Evolutionary conservation across 2,113 vertebrate genomes (phyloP).

Genomic region (Nibea coibor): DNA sequence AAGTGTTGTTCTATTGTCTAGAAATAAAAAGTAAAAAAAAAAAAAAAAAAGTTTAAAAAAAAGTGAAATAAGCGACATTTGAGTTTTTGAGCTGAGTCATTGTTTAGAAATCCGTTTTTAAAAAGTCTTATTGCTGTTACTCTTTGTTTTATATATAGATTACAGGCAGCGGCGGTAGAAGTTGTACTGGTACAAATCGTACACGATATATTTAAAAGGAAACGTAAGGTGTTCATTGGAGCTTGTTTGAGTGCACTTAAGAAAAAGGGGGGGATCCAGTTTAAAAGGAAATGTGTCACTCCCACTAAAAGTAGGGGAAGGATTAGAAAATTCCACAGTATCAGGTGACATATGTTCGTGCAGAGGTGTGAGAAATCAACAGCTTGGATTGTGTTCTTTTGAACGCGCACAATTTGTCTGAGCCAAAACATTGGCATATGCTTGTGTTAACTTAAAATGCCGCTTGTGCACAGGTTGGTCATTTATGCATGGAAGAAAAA

Average conservation of each 20-base stretch:
- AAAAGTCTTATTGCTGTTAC: too few species aligned
- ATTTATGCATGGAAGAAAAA: not conserved
- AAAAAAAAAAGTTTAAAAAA: too few species aligned
- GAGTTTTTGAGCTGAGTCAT: not conserved
- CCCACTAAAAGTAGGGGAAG: conserved; percentile 69
- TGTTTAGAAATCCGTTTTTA: conserved; percentile 6
- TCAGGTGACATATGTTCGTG: conserved; percentile 84
- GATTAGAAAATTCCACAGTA: conserved; percentile 84
- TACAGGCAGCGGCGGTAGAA: not conserved
- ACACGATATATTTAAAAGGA: conserved; percentile 34
- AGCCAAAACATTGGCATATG: conserved; percentile 12
- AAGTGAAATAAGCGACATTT: conserved; percentile 4
- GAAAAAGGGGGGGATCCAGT: conserved; percentile 68
- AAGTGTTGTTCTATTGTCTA: conserved; percentile 41
- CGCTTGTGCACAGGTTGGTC: not conserved
- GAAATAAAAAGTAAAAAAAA: conserved; percentile 13
- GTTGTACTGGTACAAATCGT: conserved; percentile 14
- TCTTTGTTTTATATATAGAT: not conserved
- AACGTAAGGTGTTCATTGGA: conserved; percentile 48
- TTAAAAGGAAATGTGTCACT: conserved; percentile 73
- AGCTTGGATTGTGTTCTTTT: conserved; percentile 63
- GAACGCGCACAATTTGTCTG: conserved; percentile 46
- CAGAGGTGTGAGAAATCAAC: conserved; percentile 81
- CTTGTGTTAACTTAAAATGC: not conserved
- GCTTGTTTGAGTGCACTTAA: conserved; percentile 63